A percentile compares a stretch with the other conserved stretches of the same genome.
Conservation (phyloP, 2,113 vertebrate species). For the Neolamprologus sp. region DNA sequence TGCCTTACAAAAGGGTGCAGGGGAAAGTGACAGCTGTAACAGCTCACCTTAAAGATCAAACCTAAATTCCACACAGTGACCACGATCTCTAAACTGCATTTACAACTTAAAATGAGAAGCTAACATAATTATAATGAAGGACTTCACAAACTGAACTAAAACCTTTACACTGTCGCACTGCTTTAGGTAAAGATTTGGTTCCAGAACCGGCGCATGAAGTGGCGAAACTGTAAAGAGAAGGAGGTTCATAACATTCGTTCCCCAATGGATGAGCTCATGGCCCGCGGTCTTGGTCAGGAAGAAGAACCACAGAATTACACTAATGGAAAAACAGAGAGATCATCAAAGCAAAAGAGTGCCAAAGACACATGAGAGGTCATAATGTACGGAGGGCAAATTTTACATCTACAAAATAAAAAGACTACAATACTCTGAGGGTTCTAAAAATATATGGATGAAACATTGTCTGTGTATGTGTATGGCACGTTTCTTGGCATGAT, state of each 20-base stretch:
- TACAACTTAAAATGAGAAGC: not conserved
- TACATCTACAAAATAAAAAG: not conserved
- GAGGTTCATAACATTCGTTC: slow-evolving; percentile 67
- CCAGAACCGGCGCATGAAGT: slow-evolving; percentile 98
- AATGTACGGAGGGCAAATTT: not conserved
- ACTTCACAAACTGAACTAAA: not conserved
- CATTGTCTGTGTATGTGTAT: not conserved
- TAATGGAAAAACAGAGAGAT: not conserved
- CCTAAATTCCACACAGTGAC: not conserved
- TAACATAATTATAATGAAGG: not conserved
- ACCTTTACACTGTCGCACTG: not conserved
- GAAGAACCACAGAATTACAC: slow-evolving; percentile 9
- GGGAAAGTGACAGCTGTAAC: not conserved
- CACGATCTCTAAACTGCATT: not conserved
- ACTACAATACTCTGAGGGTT: not conserved
- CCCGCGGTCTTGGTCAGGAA: slow-evolving; percentile 42
- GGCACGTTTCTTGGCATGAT: not conserved
- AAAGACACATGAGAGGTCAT: slow-evolving; percentile 8
- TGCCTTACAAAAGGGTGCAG: not conserved
- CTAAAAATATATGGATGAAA: not conserved
- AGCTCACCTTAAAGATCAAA: not conserved
- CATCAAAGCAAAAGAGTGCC: not conserved
- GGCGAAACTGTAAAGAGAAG: slow-evolving; percentile 96
- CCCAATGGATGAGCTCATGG: slow-evolving; percentile 64
- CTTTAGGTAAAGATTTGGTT: slow-evolving; percentile 97